Conservation (phyloP, 2,797 vertebrate genomes). For the Smutsia gigantea region DNA sequence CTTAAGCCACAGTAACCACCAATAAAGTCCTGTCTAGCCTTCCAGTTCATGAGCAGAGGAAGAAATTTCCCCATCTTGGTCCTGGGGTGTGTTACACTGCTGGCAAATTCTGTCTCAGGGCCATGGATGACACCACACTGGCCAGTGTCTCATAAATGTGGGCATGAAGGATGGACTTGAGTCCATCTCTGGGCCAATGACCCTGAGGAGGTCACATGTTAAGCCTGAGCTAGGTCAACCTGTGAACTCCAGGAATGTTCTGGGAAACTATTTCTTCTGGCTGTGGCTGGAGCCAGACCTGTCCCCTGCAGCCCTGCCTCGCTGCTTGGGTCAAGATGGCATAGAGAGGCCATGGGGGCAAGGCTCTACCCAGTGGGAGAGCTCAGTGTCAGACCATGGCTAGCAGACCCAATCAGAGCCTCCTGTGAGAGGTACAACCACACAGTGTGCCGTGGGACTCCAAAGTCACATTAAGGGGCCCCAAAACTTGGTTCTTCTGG, state of each 20-base stretch:
- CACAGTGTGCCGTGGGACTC: not conserved
- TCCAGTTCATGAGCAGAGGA: too few relatives aligned
- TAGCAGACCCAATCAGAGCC: not conserved
- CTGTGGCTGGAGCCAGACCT: rapidly evolving
- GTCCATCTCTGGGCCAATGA: not conserved
- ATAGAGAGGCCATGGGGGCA: rapidly evolving
- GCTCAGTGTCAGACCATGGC: not conserved
- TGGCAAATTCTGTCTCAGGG: not conserved
- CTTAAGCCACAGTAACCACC: rapidly evolving
- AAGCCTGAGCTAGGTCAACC: too few relatives aligned
- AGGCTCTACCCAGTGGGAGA: constrained; percentile 22
- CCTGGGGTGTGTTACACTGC: not conserved
- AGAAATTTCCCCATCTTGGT: not conserved
- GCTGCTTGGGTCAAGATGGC: not conserved
- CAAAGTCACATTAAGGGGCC: not conserved
- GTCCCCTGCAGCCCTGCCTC: not conserved
- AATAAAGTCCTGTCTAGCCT: not conserved
- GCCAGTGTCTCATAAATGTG: not conserved
- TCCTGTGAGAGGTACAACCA: rapidly evolving
- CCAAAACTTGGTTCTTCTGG: rapidly evolving
- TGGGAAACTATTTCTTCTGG: rapidly evolving
- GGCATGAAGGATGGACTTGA: not conserved
- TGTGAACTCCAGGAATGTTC: not conserved
- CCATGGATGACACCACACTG: not conserved
- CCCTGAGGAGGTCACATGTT: not conserved